These are phyloP conservation scores for Artibeus lituratus DNA, from an alignment of 2,797 vertebrate species.

Conservation along the genomic window DNA sequence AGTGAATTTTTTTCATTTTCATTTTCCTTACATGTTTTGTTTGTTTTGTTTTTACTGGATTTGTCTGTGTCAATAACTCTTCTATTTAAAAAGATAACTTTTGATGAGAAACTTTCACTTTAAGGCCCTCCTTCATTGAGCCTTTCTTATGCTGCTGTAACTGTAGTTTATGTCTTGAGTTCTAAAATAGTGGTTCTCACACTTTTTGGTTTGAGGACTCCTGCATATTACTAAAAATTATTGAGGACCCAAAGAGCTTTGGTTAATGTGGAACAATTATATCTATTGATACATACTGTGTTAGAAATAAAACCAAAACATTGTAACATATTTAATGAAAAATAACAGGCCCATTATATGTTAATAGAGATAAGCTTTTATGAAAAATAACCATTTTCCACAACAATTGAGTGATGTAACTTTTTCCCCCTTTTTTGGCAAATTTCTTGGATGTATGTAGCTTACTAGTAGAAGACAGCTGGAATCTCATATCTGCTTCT, in stretches of 20 bases:
- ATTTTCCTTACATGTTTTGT: neutral
- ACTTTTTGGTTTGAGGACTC: neutral
- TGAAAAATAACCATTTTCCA: neutral
- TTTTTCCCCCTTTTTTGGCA: neutral
- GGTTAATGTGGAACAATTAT: conserved; percentile 12
- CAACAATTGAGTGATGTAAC: neutral
- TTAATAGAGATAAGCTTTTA: neutral
- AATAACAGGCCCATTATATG: neutral
- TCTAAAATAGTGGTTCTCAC: neutral
- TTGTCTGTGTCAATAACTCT: neutral
- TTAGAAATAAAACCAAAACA: neutral
- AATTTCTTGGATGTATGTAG: neutral
- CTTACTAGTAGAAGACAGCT: neutral
- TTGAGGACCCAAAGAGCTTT: neutral
- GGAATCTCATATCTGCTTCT: neutral
- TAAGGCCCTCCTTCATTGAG: neutral
- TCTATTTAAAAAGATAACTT: neutral
- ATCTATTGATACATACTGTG: neutral
- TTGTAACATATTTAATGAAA: neutral
- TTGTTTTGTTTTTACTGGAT: neutral
- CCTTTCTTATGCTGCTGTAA: neutral
- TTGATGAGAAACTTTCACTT: neutral
- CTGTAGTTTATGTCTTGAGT: neutral
- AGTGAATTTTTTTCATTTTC: neutral
- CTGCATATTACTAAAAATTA: neutral